phyloP scores from a whole-genome alignment of 2,797 vertebrate genomes.

The Falco concolor region DNA sequence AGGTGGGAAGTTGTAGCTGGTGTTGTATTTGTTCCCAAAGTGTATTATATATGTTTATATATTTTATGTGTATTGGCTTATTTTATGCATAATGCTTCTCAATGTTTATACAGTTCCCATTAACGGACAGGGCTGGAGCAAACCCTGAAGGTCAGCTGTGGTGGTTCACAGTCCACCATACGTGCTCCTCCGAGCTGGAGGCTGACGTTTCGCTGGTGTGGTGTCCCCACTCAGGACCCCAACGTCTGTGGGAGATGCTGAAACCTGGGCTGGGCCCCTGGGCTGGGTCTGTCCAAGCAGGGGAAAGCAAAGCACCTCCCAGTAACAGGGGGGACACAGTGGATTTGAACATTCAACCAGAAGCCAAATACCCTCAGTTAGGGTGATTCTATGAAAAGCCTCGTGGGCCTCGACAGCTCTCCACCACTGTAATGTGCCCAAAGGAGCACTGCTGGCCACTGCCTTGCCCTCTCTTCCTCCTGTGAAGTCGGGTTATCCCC shows the following conservation, averaged over 20 bases:
- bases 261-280: background rate
- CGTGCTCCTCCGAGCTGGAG: fast-evolving
- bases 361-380: background rate
- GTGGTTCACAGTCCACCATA: background rate
- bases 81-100: background rate
- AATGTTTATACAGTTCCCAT: background rate
- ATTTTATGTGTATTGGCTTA: background rate
- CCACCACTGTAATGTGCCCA: background rate
- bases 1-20: background rate
- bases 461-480: background rate
- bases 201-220: background rate
- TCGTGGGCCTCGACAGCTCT: fast-evolving
- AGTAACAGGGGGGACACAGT: background rate
- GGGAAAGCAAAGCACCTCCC: background rate
- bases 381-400: background rate
- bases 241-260: background rate
- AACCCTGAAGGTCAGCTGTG: background rate
- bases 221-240: background rate
- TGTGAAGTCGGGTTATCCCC: background rate
- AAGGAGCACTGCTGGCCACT: background rate
- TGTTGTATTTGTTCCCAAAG: background rate
- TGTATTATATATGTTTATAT: background rate
- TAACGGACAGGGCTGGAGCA: background rate
- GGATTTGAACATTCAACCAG: background rate
- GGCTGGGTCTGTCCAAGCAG: background rate